Percentiles rank a stretch among this genome's conserved stretches.
Conservation (phyloP, 2,113 vertebrate genomes). For the Daboia siamensis region DNA sequence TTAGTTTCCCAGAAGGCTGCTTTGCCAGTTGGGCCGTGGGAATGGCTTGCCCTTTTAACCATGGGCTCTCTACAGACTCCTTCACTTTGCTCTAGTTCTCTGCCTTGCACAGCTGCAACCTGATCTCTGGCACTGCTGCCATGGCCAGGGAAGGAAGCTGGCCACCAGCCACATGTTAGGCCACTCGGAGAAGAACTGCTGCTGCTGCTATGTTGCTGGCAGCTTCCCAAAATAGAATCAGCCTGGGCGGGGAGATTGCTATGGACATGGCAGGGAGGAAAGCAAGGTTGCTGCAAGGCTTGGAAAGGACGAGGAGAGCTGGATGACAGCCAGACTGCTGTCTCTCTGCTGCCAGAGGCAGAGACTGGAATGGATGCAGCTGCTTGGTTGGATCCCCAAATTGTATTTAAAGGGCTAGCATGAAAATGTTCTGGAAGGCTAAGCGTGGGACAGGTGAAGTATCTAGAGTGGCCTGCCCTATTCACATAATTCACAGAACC, state of each 20-base stretch:
- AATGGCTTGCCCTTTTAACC: background rate
- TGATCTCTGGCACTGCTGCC: constrained; percentile 2
- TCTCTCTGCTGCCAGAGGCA: background rate
- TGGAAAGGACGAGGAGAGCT: background rate
- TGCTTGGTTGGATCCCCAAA: background rate
- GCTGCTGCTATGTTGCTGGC: background rate
- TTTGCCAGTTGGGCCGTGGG: background rate
- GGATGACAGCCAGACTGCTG: background rate
- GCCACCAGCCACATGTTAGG: background rate
- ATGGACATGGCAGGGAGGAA: background rate
- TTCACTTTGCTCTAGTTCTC: fast-evolving
- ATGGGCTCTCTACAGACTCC: background rate
- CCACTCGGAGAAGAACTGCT: constrained; percentile 23
- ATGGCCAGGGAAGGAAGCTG: background rate
- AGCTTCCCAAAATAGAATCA: constrained; percentile 46
- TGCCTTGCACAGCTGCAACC: background rate
- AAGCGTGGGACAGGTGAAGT: too few species aligned
- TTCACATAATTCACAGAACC: background rate
- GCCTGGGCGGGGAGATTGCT: constrained; percentile 31
- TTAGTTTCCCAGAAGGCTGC: background rate
- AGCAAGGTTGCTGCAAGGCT: background rate
- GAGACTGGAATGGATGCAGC: background rate
- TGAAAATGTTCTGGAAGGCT: background rate
- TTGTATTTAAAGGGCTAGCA: background rate
- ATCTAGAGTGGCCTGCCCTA: too few species aligned